Evolutionary conservation across 2,888 invertebrate genomes (phyloP).

Genomic region (Apotomis capreana): DNA sequence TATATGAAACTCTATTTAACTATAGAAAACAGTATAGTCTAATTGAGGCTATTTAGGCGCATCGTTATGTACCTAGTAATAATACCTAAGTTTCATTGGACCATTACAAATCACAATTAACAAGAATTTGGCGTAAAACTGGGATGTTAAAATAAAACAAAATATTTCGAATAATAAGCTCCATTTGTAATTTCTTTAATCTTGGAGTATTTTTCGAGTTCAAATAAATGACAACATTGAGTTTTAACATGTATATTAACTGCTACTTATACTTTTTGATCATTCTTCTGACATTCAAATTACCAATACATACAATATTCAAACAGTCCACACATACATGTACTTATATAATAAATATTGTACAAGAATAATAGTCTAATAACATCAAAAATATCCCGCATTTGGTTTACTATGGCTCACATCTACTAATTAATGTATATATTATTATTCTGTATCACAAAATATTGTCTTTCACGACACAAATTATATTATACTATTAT

Average conservation of each 20-base stretch:
- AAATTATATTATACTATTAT: slow-evolving; percentile 17
- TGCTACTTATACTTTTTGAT: not conserved
- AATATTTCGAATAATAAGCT: not conserved
- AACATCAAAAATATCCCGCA: slow-evolving; percentile 11
- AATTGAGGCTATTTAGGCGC: no score
- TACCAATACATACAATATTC: not conserved
- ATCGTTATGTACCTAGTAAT: no score
- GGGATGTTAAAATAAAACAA: not conserved
- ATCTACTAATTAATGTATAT: not conserved
- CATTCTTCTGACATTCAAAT: not conserved
- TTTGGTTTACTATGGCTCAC: slow-evolving; percentile 2
- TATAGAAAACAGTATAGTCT: no score
- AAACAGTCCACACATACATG: not conserved
- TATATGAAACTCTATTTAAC: no score
- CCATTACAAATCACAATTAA: no score
- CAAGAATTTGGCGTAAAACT: no score
- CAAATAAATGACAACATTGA: not conserved
- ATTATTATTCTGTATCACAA: not conserved
- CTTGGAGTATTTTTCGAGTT: not conserved
- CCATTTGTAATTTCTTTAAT: not conserved
- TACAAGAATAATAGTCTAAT: not conserved
- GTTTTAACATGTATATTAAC: not conserved
- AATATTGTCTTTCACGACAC: slow-evolving; percentile 2
- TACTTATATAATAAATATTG: not conserved
- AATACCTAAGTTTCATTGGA: no score